Percentiles rank a stretch among this genome's conserved stretches.
Evolutionary conservation across 2,113 vertebrate genomes (phyloP).

Genomic region (Aptenodytes forsteri): DNA sequence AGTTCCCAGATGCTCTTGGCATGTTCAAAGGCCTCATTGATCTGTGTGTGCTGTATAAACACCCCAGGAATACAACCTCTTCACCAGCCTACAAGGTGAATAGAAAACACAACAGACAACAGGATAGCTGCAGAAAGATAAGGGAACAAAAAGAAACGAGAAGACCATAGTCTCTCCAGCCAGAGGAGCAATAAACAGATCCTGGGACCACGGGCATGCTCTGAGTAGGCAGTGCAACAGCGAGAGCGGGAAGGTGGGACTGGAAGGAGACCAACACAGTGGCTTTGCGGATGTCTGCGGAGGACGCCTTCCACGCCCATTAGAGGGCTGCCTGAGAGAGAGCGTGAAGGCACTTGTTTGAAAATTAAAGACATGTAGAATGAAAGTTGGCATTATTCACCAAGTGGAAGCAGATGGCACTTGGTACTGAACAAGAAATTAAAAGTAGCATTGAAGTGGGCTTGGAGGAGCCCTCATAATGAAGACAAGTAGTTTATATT

Average conservation of each 20-base stretch:
- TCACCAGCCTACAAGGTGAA: background rate
- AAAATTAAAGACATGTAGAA: background rate
- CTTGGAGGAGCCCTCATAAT: conserved; percentile 22
- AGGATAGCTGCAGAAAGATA: background rate
- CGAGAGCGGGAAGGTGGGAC: background rate
- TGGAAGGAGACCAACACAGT: background rate
- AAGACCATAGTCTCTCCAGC: background rate
- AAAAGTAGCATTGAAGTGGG: conserved; percentile 12
- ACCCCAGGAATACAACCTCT: background rate
- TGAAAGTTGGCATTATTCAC: conserved; percentile 7
- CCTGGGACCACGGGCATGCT: background rate
- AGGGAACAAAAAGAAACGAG: background rate
- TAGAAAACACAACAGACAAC: background rate
- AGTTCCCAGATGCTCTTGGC: background rate
- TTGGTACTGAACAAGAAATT: conserved; percentile 31
- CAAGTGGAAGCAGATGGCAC: conserved; percentile 45
- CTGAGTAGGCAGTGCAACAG: background rate
- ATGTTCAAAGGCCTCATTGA: background rate
- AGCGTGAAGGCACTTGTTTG: background rate
- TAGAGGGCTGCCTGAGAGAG: background rate
- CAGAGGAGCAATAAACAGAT: background rate
- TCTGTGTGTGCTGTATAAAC: background rate
- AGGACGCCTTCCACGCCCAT: background rate
- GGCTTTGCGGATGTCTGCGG: background rate
- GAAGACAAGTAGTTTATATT: conserved; percentile 31